Base-by-base conservation (phyloP, 2,797 vertebrate species). In the Sebastes matsubarae region DNA sequence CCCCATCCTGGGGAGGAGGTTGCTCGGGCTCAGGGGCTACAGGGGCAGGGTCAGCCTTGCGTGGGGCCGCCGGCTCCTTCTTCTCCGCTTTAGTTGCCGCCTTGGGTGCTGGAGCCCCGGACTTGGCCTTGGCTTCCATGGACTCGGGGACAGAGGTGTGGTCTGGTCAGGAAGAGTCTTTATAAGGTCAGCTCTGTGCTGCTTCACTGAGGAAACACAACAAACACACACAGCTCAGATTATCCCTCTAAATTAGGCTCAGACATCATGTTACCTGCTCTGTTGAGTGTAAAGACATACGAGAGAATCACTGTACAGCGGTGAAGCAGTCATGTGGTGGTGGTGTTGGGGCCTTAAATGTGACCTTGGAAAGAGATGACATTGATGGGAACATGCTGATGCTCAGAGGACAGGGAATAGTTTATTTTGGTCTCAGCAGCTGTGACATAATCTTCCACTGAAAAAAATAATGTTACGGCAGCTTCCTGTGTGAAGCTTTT, bases 51-150 rank as follows among this genome's bases (percentile, higher is more conserved):
- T 95, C 90, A 7, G 89, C 72, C 81, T 96, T 96, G 61, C 91
- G 90, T 8, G 93, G 84, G 36, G 92, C 87, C 8, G 86, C 83
- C 0, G 91, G 88, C 79, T 95, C 95, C 82, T 93, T 95, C 88
- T 96, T 95, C 82, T 95, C 95, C 58, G 25, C 83, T 88, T 93
- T 95, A 54, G 93, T 67, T 64, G 87, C 84, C 36, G 85, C 86
- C 61, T 95, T 96, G 58, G 94, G 85, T 18, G 80, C 87, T 4
- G 91, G 70, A 73, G 92, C 90, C 64, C 92, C 93, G 20, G 94
- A 89, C 89, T 96, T 96, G 80, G 92, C 83, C 85, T 96, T 96
- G 79, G 92, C 88, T 84, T 96, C 96, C 96, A 96, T 96, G 87
- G 89, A 94, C 88, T 86, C 74, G 25, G 87, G 72, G 84, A 92